A percentile compares a stretch with the other conserved stretches of the same genome.
These are phyloP conservation scores for Ptilorrhoa leucosticta DNA, from an alignment of 2,113 vertebrate species.

Conservation along the genomic window DNA sequence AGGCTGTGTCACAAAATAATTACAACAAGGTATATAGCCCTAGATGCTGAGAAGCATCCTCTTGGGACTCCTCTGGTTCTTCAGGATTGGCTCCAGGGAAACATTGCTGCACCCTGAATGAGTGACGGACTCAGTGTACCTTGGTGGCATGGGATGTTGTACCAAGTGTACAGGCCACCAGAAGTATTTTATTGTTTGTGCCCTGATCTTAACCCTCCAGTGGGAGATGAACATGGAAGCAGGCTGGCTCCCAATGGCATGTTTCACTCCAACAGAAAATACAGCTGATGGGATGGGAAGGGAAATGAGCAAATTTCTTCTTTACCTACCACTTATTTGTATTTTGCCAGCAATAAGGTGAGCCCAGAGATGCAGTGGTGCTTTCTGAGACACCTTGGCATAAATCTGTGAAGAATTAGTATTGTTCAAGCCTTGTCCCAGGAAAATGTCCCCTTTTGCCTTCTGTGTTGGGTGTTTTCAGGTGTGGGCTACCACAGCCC, in stretches of 20 bases:
- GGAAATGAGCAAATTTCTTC: background rate
- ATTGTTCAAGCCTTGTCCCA: background rate
- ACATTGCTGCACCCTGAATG: fast-evolving
- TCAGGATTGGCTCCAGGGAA: background rate
- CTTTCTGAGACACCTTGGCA: background rate
- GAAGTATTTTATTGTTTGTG: background rate
- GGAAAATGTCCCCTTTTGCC: background rate
- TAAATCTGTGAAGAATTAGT: background rate
- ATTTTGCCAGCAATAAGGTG: background rate
- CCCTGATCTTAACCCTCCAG: background rate
- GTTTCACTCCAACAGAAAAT: fast-evolving
- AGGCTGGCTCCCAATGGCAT: background rate
- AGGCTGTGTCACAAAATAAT: background rate
- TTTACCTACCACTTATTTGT: background rate
- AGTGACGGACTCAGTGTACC: fast-evolving
- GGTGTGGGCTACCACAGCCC: background rate
- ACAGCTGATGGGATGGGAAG: background rate
- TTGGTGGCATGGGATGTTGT: fast-evolving
- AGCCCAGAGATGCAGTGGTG: background rate
- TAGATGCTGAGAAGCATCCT: background rate
- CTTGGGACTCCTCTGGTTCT: background rate
- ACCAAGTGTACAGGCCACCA: no score
- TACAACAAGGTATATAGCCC: background rate
- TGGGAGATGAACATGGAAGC: background rate
- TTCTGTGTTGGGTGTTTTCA: background rate